Base-by-base conservation (phyloP, 2,888 invertebrate genomes). In the Tetramorium bicarinatum region DNA sequence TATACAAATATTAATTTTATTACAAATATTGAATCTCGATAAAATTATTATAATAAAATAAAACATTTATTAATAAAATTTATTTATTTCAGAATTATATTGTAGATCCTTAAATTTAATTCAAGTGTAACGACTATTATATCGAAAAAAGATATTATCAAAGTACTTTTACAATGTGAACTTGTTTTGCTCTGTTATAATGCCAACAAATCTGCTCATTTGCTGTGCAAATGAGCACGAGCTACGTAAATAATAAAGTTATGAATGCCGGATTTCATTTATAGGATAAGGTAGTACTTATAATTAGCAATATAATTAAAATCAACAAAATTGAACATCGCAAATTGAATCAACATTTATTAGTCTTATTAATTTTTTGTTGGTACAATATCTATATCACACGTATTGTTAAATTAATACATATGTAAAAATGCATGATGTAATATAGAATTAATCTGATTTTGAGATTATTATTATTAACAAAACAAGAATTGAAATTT, bases 221-320 rank as follows among this genome's bases (percentile, higher is more conserved):
- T 0, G 29, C 15, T 13, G n/a, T n/a, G n/a, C n/a, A n/a, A n/a
- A n/a, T n/a, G n/a, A n/a, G n/a, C n/a, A 38, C 18, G 2, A 41
- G 41, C 38, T 76, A 66, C 38, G 18, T 21, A 76, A 49, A 76
- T 38, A 76, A 52, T 38, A 52, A 18, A 52, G 7, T 49, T 21
- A 52, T 21, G 49, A 76, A 64, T 64, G 38, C 38, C 13, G 0
- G 49, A 66, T 44, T 76, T 66, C 52, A 52, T 76, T 66, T 49
- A 76, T 15, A 66, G 13, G 18, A 11, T 38, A 69, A 83, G 38
- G 47, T 54, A 52, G 29, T 25, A 38, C 25, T 76, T 64, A 56
- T 38, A 76, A 25, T 41, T 38, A 29, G 8, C 25, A 41, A 64
- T 64, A 38, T 64, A 76, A 76, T 76, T 76, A 76, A 76, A 64